Evolutionary conservation across 2,888 invertebrate genomes (phyloP).

Genomic region (Osmoderma eremita): DNA sequence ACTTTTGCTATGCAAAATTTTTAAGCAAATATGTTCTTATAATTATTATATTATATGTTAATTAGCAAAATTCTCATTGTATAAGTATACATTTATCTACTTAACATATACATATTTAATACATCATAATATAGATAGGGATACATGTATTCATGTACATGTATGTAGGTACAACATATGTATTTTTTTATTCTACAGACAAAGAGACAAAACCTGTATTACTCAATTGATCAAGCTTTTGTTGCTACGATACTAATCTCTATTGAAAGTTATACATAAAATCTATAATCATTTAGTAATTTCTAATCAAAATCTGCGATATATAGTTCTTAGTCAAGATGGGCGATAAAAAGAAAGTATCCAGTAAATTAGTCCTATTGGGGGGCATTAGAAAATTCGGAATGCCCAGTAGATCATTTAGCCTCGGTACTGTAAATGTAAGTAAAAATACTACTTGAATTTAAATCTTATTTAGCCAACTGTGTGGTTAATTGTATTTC

Average conservation of each 20-base stretch:
- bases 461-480: too few species aligned
- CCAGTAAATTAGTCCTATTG: slow-evolving; percentile 55
- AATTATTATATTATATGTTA: too few species aligned
- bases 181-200: background rate
- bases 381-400: slow-evolving; percentile 58
- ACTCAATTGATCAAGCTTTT: slow-evolving; percentile 50
- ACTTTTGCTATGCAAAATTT: too few species aligned
- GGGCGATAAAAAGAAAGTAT: slow-evolving; percentile 44
- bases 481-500: too few species aligned
- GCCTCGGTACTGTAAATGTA: slow-evolving; percentile 57
- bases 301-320: slow-evolving; percentile 25
- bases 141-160: background rate
- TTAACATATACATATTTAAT: too few species aligned
- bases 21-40: too few species aligned
- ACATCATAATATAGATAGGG: too few species aligned
- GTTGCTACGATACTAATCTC: slow-evolving; percentile 49
- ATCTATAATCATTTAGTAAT: slow-evolving; percentile 38
- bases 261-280: slow-evolving; percentile 21
- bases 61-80: too few species aligned
- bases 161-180: background rate
- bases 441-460: slow-evolving; percentile 49
- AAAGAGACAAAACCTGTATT: background rate
- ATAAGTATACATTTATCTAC: too few species aligned
- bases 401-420: slow-evolving; percentile 59
- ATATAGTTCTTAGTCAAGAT: slow-evolving; percentile 29